Conservation (phyloP, 2,113 vertebrate species). For the Bufo gargarizans region DNA sequence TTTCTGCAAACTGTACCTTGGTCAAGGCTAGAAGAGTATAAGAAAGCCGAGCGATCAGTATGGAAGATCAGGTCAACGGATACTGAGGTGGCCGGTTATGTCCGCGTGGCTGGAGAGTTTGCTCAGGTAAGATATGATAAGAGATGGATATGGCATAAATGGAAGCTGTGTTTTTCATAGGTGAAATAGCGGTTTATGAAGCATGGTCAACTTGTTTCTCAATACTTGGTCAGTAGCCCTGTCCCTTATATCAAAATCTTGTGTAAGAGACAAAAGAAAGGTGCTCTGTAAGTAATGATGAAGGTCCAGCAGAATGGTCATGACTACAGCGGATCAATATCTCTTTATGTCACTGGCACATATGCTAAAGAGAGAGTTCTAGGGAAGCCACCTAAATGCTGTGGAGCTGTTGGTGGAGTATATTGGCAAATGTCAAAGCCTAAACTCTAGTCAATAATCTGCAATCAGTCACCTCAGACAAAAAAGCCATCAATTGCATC, state of each 20-base stretch:
- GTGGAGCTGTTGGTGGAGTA: no score
- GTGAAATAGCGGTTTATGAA: neutral
- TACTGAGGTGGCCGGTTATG: slow-evolving; percentile 82
- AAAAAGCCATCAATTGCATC: no score
- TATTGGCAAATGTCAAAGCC: no score
- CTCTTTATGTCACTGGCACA: no score
- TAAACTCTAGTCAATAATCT: no score
- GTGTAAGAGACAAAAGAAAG: neutral
- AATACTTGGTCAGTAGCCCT: neutral
- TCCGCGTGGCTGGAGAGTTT: slow-evolving; percentile 80
- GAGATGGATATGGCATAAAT: neutral
- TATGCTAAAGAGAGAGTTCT: no score
- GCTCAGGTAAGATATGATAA: slow-evolving; percentile 74
- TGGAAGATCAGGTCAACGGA: slow-evolving; percentile 82
- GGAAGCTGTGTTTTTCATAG: neutral
- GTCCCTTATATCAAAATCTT: neutral
- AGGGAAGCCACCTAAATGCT: no score
- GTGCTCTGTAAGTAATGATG: neutral
- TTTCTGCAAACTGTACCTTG: slow-evolving; percentile 81
- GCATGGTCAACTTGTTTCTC: neutral
- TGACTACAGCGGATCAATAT: no score
- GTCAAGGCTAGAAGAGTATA: slow-evolving; percentile 74
- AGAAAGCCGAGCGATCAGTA: slow-evolving; percentile 67
- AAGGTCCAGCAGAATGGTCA: neutral
- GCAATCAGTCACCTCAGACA: no score